These are phyloP conservation scores for Tamandua tetradactyla DNA, from an alignment of 2,797 vertebrate genomes.

Conservation along the genomic window DNA sequence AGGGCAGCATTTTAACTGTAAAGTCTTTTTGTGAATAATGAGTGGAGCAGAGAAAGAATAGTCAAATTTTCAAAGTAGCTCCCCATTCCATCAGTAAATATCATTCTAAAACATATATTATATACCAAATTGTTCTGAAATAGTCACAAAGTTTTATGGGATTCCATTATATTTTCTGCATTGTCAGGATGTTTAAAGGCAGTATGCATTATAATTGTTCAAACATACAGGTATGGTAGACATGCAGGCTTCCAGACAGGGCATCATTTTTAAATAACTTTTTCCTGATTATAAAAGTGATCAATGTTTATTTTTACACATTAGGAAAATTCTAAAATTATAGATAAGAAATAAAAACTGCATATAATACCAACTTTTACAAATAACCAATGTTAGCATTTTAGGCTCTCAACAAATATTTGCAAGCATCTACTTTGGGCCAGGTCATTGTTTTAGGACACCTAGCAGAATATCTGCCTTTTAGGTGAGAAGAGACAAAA, in stretches of 20 bases:
- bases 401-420: neutral
- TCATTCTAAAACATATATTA: neutral
- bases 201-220: neutral
- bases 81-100: neutral
- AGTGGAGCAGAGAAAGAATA: slow-evolving; percentile 16
- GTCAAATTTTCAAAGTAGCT: slow-evolving; percentile 19
- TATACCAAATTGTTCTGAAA: neutral
- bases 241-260: neutral
- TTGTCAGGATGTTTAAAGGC: slow-evolving; percentile 21
- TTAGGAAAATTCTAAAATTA: too few species aligned
- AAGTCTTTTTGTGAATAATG: slow-evolving; percentile 15
- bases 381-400: neutral
- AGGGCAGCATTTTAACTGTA: slow-evolving; percentile 28
- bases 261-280: neutral
- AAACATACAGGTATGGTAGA: neutral
- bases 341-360: neutral
- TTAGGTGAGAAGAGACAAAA: neutral
- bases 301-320: neutral
- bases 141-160: neutral
- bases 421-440: neutral
- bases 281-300: neutral
- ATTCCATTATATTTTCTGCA: neutral
- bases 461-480: neutral
- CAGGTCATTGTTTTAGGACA: slow-evolving; percentile 17
- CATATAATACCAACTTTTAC: neutral